Evolutionary conservation across 2,797 vertebrate genomes (phyloP).

Genomic region (Otolemur crassicaudatus): DNA sequence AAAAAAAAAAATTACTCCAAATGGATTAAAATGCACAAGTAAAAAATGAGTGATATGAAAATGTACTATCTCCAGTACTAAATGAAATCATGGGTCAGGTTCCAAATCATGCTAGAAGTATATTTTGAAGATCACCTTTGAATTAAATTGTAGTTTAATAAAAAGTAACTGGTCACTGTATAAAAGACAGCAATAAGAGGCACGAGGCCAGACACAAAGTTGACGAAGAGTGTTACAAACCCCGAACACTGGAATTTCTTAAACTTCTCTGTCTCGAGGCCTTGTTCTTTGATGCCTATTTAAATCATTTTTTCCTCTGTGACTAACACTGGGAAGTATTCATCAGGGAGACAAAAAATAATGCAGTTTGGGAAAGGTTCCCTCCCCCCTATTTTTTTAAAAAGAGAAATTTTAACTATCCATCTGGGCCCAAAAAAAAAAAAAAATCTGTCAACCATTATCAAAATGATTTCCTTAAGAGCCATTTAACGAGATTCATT

Average conservation of each 20-base stretch:
- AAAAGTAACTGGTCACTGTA: conserved; percentile 13
- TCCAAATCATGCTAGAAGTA: neutral
- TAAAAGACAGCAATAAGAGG: conserved; percentile 46
- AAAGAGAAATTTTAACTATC: conserved; percentile 42
- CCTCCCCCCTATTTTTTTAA: neutral
- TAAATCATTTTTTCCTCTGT: conserved; percentile 16
- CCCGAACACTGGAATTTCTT: conserved; percentile 57
- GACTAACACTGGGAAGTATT: conserved; percentile 52
- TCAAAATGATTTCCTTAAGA: conserved; percentile 79
- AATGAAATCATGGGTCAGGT: conserved; percentile 51
- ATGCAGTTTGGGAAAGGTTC: neutral
- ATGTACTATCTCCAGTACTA: neutral
- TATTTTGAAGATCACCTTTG: conserved; percentile 52
- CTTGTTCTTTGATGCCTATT: conserved; percentile 54
- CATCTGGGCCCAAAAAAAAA: conserved; percentile 36
- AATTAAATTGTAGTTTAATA: conserved; percentile 47
- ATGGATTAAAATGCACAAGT: neutral
- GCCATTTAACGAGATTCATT: conserved; percentile 80
- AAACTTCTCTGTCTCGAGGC: conserved; percentile 31
- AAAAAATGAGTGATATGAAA: neutral
- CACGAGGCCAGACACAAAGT: conserved; percentile 36
- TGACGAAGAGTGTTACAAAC: conserved; percentile 40
- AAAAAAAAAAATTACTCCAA: neutral
- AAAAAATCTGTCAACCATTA: conserved; percentile 55
- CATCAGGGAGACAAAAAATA: conserved; percentile 55